A percentile compares a stretch with the other conserved stretches of the same genome.
These are phyloP conservation scores for Mesorhabditis sp. DNA, from an alignment of 2,888 invertebrate species.

Conservation along the genomic window DNA sequence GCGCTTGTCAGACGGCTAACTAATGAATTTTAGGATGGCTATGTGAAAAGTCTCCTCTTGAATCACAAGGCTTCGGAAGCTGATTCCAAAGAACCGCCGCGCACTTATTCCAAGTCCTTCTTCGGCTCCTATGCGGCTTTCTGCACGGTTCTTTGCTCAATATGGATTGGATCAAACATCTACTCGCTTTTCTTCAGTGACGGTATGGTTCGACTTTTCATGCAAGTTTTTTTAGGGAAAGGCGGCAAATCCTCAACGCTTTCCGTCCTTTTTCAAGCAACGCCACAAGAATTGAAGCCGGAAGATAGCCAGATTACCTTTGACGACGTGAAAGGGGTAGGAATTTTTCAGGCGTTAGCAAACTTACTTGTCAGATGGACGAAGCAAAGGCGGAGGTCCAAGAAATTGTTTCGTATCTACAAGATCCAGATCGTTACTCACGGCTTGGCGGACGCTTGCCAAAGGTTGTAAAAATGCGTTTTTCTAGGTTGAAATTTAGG, in stretches of 20 bases:
- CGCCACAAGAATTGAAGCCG: conserved; percentile 79
- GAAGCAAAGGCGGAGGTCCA: conserved; percentile 95
- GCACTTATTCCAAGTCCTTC: no score
- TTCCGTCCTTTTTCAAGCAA: background rate
- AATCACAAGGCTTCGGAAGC: background rate
- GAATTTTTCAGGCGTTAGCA: background rate
- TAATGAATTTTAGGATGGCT: background rate
- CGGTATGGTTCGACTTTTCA: no score
- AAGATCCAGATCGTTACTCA: conserved; percentile 81
- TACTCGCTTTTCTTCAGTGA: no score
- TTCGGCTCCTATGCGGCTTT: no score
- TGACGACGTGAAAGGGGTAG: conserved; percentile 87
- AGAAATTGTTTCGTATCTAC: conserved; percentile 92
- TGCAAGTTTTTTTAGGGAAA: background rate
- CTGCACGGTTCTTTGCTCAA: no score
- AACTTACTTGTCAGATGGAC: conserved; percentile 68
- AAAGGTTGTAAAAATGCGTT: conserved; percentile 63
- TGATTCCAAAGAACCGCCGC: no score
- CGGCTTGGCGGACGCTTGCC: conserved; percentile 90
- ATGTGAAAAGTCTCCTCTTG: background rate
- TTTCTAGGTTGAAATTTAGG: conserved; percentile 22
- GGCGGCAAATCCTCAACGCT: background rate
- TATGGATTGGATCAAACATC: no score
- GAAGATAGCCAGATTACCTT: conserved; percentile 94
- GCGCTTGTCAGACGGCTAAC: background rate